phyloP scores from a whole-genome alignment of 30 jellyfish, hydroid and myxozoan species.

The Hydractinia symbiolongicarpus region DNA sequence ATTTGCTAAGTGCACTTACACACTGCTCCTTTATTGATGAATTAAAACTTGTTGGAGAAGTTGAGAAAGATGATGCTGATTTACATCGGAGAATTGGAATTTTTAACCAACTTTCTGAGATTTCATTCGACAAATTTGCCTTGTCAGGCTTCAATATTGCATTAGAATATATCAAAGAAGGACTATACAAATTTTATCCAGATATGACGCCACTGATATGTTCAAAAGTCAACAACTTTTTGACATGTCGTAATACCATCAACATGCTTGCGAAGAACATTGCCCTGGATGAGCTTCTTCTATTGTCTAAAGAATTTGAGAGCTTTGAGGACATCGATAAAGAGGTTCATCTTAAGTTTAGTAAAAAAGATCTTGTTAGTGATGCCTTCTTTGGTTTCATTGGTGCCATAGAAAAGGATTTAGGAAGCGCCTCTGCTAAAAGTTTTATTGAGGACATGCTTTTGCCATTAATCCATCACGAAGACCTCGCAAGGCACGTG shows the following conservation, averaged over 20 bases:
- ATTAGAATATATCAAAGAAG: slow-evolving; percentile 28
- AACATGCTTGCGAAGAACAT: slow-evolving; percentile 50
- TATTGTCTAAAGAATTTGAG: slow-evolving; percentile 57
- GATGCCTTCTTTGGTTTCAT: slow-evolving; percentile 80
- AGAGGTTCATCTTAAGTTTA: slow-evolving; percentile 40
- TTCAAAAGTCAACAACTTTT: slow-evolving; percentile 19
- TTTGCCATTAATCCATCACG: slow-evolving; percentile 49
- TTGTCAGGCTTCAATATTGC: slow-evolving; percentile 46
- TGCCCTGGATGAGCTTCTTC: slow-evolving; percentile 63
- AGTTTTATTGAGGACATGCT: slow-evolving; percentile 61
- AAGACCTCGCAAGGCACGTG: slow-evolving; percentile 45
- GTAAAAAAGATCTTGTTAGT: slow-evolving; percentile 66
- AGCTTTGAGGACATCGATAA: slow-evolving; percentile 21
- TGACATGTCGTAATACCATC: slow-evolving; percentile 45
- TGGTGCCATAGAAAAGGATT: slow-evolving; percentile 79
- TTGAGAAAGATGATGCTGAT: neutral
- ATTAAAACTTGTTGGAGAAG: slow-evolving; percentile 3
- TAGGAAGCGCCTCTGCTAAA: slow-evolving; percentile 47
- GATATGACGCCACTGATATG: slow-evolving; percentile 41
- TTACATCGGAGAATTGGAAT: neutral
- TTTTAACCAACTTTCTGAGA: slow-evolving; percentile 9
- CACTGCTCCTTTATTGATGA: slow-evolving; percentile 59
- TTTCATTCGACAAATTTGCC: slow-evolving; percentile 47
- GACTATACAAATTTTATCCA: slow-evolving; percentile 45
- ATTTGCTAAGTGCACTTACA: slow-evolving; percentile 58